phyloP scores from a whole-genome alignment of 2,888 invertebrate genomes.

The Lamellibrachia satsuma region DNA sequence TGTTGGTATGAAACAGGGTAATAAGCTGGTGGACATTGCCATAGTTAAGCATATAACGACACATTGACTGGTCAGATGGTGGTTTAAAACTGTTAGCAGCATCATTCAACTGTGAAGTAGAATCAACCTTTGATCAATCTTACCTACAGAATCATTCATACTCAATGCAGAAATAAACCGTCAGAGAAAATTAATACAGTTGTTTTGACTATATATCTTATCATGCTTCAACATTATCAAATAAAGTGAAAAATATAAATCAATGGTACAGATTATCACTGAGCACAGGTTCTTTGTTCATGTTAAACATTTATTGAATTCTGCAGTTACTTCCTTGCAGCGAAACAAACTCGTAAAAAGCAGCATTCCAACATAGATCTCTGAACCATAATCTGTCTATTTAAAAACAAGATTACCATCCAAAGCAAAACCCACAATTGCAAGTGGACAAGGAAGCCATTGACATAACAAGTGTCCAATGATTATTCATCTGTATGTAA shows the following conservation, averaged over 20 bases:
- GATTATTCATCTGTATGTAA: too few species aligned
- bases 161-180: background rate
- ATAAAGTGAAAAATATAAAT: background rate
- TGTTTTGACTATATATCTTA: background rate
- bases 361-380: background rate
- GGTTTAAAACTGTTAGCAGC: background rate
- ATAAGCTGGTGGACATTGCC: too few species aligned
- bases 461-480: too few species aligned
- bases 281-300: background rate
- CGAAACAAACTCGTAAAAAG: background rate
- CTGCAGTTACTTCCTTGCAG: background rate
- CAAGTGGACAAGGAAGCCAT: too few species aligned
- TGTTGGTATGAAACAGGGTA: too few species aligned
- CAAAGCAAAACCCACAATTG: too few species aligned
- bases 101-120: background rate
- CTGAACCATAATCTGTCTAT: background rate
- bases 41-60: too few species aligned
- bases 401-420: too few species aligned
- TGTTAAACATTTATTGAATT: background rate
- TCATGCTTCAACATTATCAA: background rate
- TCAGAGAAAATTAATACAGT: background rate
- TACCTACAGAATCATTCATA: background rate
- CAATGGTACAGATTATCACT: background rate
- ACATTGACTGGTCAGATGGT: too few species aligned
- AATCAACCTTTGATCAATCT: background rate